Conservation (phyloP, 2,888 invertebrate genomes). For the Pediacus dermestoides region DNA sequence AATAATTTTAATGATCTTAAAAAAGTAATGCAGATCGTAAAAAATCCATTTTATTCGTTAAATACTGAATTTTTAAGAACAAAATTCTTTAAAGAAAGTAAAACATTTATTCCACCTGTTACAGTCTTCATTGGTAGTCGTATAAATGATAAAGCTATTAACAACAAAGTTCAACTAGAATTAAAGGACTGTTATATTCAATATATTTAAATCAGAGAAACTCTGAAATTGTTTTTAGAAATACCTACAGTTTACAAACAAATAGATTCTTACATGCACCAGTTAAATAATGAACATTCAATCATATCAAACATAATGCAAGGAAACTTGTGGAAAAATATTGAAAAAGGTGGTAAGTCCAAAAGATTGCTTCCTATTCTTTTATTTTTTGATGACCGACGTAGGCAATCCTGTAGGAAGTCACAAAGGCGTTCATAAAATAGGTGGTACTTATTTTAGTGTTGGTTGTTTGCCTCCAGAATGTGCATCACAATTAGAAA, state of each 20-base stretch:
- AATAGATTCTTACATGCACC: neutral
- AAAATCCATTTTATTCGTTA: neutral
- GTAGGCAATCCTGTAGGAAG: slow-evolving; percentile 29
- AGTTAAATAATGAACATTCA: neutral
- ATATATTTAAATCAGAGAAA: neutral
- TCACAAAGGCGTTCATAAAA: slow-evolving; percentile 28
- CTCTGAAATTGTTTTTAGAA: slow-evolving; percentile 6
- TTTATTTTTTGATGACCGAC: slow-evolving; percentile 17
- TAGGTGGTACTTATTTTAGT: slow-evolving; percentile 28
- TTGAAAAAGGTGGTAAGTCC: neutral
- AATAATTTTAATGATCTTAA: neutral
- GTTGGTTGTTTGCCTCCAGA: slow-evolving; percentile 26
- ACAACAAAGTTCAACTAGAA: neutral
- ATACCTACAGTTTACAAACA: neutral
- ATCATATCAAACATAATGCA: slow-evolving; percentile 1
- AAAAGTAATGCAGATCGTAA: neutral
- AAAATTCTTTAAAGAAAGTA: neutral
- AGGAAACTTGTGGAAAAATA: slow-evolving; percentile 1
- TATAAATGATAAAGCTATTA: neutral
- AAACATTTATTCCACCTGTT: neutral
- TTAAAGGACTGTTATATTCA: neutral
- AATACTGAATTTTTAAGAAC: slow-evolving; percentile 4
- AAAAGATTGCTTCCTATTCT: neutral
- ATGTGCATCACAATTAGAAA: slow-evolving; percentile 18
- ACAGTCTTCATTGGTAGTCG: neutral